Base-by-base conservation (phyloP, 1,140 invertebrate species). In the Apis cerana region DNA sequence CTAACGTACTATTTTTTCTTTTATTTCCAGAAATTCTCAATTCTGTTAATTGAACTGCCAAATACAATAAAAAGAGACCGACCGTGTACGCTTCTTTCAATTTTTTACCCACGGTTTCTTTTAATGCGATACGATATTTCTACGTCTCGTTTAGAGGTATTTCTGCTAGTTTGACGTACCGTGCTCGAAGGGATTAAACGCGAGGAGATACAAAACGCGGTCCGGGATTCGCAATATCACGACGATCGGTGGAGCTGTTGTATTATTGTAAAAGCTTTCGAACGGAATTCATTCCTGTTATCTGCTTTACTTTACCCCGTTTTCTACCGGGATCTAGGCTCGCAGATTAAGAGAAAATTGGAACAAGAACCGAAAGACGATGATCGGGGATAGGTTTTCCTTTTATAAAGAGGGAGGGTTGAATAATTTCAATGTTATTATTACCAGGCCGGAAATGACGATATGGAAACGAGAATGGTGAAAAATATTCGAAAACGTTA, bases 391-490 rank as follows among this genome's bases (percentile, higher is more conserved):
- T 75, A 86, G 65, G 76, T 58, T 85, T 87, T 87, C 65, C 72
- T 82, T 86, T 87, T 86, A 83, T 79, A 12, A 59, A 48, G 27
- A 27, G 27, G 1, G 27, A 27, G 33, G 71, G 84, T 65, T 67
- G 85, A 75, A 87, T 87, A 86, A 87, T 87, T 87, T 86, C 85
- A 87, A 86, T 86, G 80, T 87, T 86, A 86, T 86, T 87, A 83
- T 80, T 71, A 67, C 54, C 78, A 72, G 67, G 12, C n/a, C 54
- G 58, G n/a, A 19, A 52, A 74, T 27, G 43, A 74, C 50, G 82
- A 68, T 56, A 59, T 75, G n/a, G 43, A 50, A 3, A 27, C 8
- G 12, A 43, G 33, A 43, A 43, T 7, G 15, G 2, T 61, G 12
- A 17, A 13, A 62, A 70, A 48, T 58, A 50, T 9, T 8, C 48